Base-by-base conservation (phyloP, 2,797 vertebrate genomes). In the Acanthurus lineatus region DNA sequence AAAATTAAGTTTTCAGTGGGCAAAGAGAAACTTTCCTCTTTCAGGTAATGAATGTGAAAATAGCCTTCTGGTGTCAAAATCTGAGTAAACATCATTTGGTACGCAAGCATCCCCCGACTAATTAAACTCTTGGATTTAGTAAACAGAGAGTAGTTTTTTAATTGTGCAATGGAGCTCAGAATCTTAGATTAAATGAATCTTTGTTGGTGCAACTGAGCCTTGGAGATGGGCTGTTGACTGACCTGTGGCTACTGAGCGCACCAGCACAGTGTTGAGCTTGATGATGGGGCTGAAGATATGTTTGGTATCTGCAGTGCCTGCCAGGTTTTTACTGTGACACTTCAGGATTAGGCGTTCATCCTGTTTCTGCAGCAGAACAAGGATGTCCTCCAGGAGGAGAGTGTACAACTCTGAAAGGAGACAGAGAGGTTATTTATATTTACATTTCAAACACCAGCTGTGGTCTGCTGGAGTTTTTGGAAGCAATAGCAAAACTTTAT, bases 221-320 rank as follows among this genome's bases (percentile, higher is more conserved):
- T 15, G 32, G 9, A 9, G 19, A 49, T 1, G 1, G 5, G 4
- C 4, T 25, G 42, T 16, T 8, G 32, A 83, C 92, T 73, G 67
- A 96, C 98, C 98, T 96, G 98, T 99, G 47, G 98, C 98, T 86
- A 99, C 98, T 10, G 98, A 97, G 83, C 98, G 97, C 85, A 99
- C 97, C 89, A 99, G 87, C 70, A 99, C 97, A 0, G 98, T 97
- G 92, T 91, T 98, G 87, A 99, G 92, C 60, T 97, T 99, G 93
- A 99, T 97, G 91, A 99, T 95, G 22, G 98, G 98, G 87, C 97
- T 99, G 93, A 99, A 99, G 52, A 95, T 97, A 82, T 99, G 97
- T 81, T 98, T 98, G 82, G 96, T 97, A 52, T 99, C 97, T 0
- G 96, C 95, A 0, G 95, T 96, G 28, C 97, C 95, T 0, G 97